These are phyloP conservation scores for Macaria liturata DNA, from an alignment of 2,888 invertebrate genomes.

Conservation along the genomic window DNA sequence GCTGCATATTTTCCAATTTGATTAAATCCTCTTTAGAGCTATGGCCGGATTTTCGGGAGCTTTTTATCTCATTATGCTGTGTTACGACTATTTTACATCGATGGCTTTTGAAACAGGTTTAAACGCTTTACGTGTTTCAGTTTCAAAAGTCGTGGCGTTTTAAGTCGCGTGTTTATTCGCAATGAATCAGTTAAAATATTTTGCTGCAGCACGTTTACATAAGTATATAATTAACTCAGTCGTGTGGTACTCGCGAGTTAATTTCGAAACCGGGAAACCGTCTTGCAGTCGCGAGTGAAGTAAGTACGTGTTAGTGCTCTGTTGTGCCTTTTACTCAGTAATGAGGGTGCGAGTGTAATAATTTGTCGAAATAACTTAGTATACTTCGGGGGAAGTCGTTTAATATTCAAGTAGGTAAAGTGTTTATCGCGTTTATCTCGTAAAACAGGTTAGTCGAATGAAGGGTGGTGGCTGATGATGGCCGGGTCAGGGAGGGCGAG, in stretches of 20 bases:
- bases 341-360: constrained; percentile 49
- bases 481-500: constrained; percentile 70
- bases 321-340: constrained; percentile 44
- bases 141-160: constrained; percentile 10
- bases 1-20: constrained; percentile 49
- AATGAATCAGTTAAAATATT: constrained; percentile 16
- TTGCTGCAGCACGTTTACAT: constrained; percentile 18
- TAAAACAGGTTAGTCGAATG: constrained; percentile 72
- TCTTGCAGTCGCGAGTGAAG: constrained; percentile 41
- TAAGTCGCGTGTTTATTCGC: constrained; percentile 6
- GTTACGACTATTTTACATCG: constrained; percentile 26
- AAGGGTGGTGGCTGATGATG: constrained; percentile 67
- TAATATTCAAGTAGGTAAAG: constrained; percentile 59
- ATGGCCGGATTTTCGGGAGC: constrained; percentile 38
- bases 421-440: constrained; percentile 64
- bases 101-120: constrained; percentile 9
- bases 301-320: constrained; percentile 40
- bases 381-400: constrained; percentile 51
- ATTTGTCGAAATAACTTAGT: constrained; percentile 53
- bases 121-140: constrained; percentile 15
- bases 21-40: constrained; percentile 52
- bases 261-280: constrained; percentile 49
- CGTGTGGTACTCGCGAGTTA: constrained; percentile 39
- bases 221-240: constrained; percentile 32
- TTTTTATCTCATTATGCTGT: constrained; percentile 43